Percentiles rank a stretch among this genome's conserved stretches.
phyloP scores from a whole-genome alignment of 1,140 invertebrate species.

The Bombus haemorrhoidalis region DNA sequence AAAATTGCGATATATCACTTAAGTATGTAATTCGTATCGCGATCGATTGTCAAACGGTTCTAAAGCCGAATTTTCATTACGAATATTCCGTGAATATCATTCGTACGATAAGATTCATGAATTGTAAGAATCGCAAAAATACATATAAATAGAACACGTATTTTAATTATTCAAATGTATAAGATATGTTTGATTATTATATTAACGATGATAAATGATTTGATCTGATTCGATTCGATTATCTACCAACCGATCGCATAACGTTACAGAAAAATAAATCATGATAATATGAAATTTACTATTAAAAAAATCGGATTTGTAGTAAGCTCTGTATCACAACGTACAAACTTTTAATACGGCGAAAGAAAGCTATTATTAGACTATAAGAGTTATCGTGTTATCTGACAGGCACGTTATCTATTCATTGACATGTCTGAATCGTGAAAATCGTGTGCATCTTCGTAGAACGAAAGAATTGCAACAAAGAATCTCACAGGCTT shows the following conservation, averaged over 20 bases:
- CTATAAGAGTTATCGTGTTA: not conserved
- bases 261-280: not conserved
- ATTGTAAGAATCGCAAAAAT: not conserved
- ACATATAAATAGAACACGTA: too few species aligned
- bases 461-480: not conserved
- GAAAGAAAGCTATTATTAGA: not conserved
- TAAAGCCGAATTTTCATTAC: too few species aligned
- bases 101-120: too few species aligned
- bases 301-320: not conserved
- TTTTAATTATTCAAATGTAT: not conserved
- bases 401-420: slow-evolving; percentile 4
- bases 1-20: not conserved
- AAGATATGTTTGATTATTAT: not conserved
- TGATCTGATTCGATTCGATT: not conserved
- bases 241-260: not conserved
- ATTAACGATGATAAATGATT: not conserved
- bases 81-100: not conserved
- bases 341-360: not conserved
- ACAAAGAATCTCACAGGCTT: not conserved
- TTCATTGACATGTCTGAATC: slow-evolving; percentile 15
- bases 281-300: not conserved
- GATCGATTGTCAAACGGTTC: not conserved
- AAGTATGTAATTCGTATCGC: not conserved
- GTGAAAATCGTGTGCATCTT: not conserved
- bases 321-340: not conserved